Conservation (phyloP, 2,113 vertebrate species). For the Rhadina sibilatrix region DNA sequence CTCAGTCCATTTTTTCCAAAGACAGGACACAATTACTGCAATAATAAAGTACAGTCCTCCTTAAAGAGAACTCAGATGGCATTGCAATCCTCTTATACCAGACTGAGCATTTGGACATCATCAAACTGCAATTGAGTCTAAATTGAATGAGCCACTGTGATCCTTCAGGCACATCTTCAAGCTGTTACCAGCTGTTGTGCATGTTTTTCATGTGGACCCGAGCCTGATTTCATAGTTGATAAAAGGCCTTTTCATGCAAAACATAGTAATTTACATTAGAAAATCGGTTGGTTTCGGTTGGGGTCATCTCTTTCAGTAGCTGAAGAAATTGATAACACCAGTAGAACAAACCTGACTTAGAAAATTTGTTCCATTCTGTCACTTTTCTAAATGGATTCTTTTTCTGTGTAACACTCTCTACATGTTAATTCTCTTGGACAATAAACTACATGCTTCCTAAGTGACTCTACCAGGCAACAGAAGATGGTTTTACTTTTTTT, state of each 20-base stretch:
- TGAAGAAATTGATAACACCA: background rate
- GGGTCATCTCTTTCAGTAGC: background rate
- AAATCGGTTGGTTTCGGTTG: background rate
- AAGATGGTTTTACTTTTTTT: background rate
- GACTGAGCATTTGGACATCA: constrained; percentile 16
- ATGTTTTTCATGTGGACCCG: background rate
- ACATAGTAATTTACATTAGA: background rate
- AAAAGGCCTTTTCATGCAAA: background rate
- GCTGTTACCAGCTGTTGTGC: constrained; percentile 62
- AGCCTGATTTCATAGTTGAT: constrained; percentile 6
- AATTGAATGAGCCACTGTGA: constrained; percentile 25
- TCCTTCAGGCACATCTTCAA: constrained; percentile 39
- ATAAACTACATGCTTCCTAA: background rate
- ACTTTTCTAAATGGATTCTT: background rate
- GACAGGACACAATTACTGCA: background rate
- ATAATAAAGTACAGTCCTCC: background rate
- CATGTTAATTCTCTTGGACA: background rate
- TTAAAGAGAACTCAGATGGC: background rate
- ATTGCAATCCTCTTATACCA: background rate
- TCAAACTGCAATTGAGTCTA: constrained; percentile 10
- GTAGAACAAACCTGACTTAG: background rate
- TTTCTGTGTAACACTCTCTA: background rate
- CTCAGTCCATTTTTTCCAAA: background rate
- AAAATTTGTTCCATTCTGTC: background rate
- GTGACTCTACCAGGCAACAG: background rate